Percentiles rank a stretch among this genome's conserved stretches.
Conservation (phyloP, 2,797 vertebrate genomes). For the Myotis findleyi region DNA sequence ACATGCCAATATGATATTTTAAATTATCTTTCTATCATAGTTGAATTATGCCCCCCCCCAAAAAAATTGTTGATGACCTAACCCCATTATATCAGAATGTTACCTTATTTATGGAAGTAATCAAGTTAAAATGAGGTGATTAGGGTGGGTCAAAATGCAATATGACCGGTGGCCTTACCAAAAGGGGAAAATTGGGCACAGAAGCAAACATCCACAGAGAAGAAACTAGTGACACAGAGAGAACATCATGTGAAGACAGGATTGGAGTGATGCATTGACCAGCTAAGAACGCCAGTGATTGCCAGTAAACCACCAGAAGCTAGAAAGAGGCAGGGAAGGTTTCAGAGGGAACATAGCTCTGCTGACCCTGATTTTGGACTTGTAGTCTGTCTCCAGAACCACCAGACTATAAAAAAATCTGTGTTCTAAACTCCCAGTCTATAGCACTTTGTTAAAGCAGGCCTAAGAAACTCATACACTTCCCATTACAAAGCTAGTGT, state of each 20-base stretch:
- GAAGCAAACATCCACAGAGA: not conserved
- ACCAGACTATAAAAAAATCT: not conserved
- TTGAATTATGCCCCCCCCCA: not conserved
- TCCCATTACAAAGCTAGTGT: not conserved
- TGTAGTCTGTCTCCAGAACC: not conserved
- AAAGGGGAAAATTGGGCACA: not conserved
- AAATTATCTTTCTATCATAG: not conserved
- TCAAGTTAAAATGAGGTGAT: not conserved
- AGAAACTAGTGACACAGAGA: not conserved
- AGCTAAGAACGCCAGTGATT: not conserved
- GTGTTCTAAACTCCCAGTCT: not conserved
- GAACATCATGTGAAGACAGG: fast-evolving
- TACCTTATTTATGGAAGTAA: not conserved
- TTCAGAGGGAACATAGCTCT: not conserved
- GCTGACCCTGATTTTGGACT: not conserved
- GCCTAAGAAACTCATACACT: not conserved
- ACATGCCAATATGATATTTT: not conserved
- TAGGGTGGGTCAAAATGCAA: not conserved
- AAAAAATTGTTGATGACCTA: not conserved
- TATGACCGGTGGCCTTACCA: not conserved
- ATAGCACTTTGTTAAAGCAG: not conserved
- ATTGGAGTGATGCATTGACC: not conserved
- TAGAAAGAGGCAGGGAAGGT: not conserved
- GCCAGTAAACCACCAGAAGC: not conserved
- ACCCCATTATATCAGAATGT: not conserved